phyloP scores from a whole-genome alignment of 64 coral and sea anemone genomes.

The Montipora capricornis region DNA sequence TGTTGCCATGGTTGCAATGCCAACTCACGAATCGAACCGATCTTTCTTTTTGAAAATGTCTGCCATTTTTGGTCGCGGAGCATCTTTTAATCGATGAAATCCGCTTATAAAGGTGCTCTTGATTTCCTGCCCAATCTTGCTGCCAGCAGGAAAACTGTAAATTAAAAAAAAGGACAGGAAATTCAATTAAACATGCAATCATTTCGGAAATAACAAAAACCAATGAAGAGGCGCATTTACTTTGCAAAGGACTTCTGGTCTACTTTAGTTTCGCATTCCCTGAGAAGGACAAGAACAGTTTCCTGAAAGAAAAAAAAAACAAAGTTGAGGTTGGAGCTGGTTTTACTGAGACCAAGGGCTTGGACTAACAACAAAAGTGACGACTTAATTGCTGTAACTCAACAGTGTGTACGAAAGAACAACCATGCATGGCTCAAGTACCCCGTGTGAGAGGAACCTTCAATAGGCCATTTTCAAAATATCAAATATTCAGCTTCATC shows the following conservation, averaged over 20 bases:
- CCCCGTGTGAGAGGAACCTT: too few species aligned
- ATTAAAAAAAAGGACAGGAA: constrained; percentile 18
- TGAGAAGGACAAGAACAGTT: constrained; percentile 34
- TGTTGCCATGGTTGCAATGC: not conserved
- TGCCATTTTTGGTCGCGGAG: constrained; percentile 94
- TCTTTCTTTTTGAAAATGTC: constrained; percentile 97
- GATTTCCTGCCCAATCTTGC: constrained; percentile 85
- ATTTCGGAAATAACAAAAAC: not conserved
- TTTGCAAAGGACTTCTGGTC: constrained; percentile 56
- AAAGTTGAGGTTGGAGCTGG: not conserved
- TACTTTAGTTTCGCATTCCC: constrained; percentile 83
- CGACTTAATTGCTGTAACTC: too few species aligned
- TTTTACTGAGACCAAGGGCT: too few species aligned
- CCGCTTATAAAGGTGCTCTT: constrained; percentile 95
- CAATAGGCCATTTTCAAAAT: too few species aligned
- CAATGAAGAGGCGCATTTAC: constrained; percentile 53
- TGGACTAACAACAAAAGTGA: too few species aligned
- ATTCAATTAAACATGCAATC: not conserved
- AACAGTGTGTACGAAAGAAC: too few species aligned
- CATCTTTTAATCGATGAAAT: constrained; percentile 94
- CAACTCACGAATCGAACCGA: constrained; percentile 69
- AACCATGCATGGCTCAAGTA: too few species aligned
- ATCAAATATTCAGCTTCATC: too few species aligned
- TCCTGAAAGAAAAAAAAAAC: constrained; percentile 64
- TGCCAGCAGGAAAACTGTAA: constrained; percentile 50